Evolutionary conservation across 2,888 invertebrate species (phyloP).

Genomic region (Campaea margaritaria): DNA sequence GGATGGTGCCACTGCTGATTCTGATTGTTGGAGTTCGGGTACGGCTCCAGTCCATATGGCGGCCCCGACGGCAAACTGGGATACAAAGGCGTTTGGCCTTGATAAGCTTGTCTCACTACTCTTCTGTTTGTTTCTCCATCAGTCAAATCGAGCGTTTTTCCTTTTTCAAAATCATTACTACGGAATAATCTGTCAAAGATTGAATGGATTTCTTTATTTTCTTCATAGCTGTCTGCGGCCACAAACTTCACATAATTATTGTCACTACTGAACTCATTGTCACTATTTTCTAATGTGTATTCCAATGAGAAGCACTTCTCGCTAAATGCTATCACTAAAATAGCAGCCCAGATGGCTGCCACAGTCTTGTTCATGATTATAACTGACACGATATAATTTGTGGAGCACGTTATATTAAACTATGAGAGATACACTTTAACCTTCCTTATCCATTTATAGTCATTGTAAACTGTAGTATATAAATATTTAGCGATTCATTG

Average conservation of each 20-base stretch:
- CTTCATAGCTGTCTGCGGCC: neutral
- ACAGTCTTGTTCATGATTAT: slow-evolving; percentile 53
- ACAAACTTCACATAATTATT: neutral
- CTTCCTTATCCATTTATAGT: slow-evolving; percentile 51
- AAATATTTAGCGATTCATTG: slow-evolving; percentile 37
- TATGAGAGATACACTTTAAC: slow-evolving; percentile 55
- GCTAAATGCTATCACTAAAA: slow-evolving; percentile 46
- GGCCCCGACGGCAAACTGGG: slow-evolving; percentile 51
- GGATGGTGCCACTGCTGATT: slow-evolving; percentile 29
- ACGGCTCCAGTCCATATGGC: slow-evolving; percentile 46
- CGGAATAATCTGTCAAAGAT: neutral
- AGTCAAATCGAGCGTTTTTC: slow-evolving; percentile 10
- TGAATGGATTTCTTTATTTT: neutral
- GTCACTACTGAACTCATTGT: slow-evolving; percentile 5
- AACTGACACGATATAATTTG: slow-evolving; percentile 42
- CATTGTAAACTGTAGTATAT: slow-evolving; percentile 8
- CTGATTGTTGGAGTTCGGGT: slow-evolving; percentile 35
- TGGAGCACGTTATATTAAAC: slow-evolving; percentile 27
- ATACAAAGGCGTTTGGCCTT: slow-evolving; percentile 50
- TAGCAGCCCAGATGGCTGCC: slow-evolving; percentile 37
- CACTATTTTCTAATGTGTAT: slow-evolving; percentile 29
- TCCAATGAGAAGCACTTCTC: slow-evolving; percentile 42
- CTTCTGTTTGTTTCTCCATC: slow-evolving; percentile 43
- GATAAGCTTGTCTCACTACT: slow-evolving; percentile 49
- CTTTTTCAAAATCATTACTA: slow-evolving; percentile 15